Base-by-base conservation (phyloP, 2,113 vertebrate genomes). In the Prolemur simus region DNA sequence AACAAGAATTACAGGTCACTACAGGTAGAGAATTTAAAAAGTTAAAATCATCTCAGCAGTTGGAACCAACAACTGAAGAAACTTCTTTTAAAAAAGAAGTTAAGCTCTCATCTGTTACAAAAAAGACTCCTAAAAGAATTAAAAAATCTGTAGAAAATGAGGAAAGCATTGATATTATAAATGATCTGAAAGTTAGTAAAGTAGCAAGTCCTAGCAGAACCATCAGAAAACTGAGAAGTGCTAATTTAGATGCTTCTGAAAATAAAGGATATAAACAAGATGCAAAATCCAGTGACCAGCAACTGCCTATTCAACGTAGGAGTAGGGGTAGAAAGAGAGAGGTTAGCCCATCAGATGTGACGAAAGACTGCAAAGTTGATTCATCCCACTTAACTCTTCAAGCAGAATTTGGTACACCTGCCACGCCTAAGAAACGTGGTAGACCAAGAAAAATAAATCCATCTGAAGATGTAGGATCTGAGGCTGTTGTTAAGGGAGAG, bases 281-380 rank as follows among this genome's bases (percentile, higher is more conserved):
- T 73, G 77, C 47, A 25, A 96, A 96, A 80, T 89, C 90, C 21
- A 34, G 60, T 87, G 97, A 96, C 32, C 96, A 98, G 66, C 92
- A 96, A 3, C 74, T 42, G 49, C 82, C 94, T 87, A 4, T 97
- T 98, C 97, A 80, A 9, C 97, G 1, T 14, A 81, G 42, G 58
- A 98, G 96, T 95, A 98, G 98, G 98, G 98, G 98, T 81, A 98
- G 92, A 97, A 99, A 98, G 96, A 97, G 15, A 29, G 98, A 97
- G 56, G 52, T 32, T 64, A 93, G 42, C 6, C 47, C 69, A 0
- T 95, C 95, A 6, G 97, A 98, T 92, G 21, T 96, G 71, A 92
- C 21, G 29, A 98, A 98, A 90, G 97, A 76, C 80, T 97, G 96
- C 92, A 97, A 97, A 54, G 83, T 97, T 77, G 95, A 93, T 60